These are phyloP conservation scores for Drosophila ambigua DNA, from an alignment of 1,140 invertebrate genomes.

Conservation along the genomic window DNA sequence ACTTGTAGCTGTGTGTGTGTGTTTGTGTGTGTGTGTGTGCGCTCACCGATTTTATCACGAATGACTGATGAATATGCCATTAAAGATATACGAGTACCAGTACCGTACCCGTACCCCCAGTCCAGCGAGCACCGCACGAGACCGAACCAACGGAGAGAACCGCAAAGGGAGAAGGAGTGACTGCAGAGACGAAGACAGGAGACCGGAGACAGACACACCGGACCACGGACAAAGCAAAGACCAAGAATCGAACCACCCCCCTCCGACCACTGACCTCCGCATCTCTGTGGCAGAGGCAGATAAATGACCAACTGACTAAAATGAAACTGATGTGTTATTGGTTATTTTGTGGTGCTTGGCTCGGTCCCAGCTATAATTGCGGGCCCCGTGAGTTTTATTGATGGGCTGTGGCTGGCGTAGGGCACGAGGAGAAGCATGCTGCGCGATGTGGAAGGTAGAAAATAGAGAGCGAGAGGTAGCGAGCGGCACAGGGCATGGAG, in stretches of 20 bases:
- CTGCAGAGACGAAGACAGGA: background rate
- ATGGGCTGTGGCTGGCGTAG: conserved; percentile 2
- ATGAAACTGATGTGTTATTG: conserved; percentile 65
- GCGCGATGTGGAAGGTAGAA: too few species aligned
- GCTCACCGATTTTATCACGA: conserved; percentile 73
- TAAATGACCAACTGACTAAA: conserved; percentile 72
- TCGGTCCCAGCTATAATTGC: conserved; percentile 28
- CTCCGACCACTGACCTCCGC: too few species aligned
- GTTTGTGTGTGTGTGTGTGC: conserved; percentile 29
- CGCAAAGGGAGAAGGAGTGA: too few species aligned
- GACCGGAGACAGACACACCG: background rate
- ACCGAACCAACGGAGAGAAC: too few species aligned
- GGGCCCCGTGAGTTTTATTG: conserved; percentile 38
- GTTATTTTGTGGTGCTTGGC: conserved; percentile 27
- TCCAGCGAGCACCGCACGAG: too few species aligned
- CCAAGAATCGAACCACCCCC: background rate
- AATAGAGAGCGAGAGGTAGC: too few species aligned
- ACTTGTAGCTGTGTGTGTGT: conserved; percentile 33
- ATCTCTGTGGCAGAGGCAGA: conserved; percentile 20
- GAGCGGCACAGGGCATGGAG: too few species aligned
- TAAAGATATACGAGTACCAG: conserved; percentile 70
- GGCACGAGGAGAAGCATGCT: background rate
- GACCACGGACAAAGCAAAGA: background rate
- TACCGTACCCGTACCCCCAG: conserved; percentile 3
- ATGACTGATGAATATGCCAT: conserved; percentile 82